Base-by-base conservation (phyloP, 2,113 vertebrate species). In the Plestiodon gilberti region DNA sequence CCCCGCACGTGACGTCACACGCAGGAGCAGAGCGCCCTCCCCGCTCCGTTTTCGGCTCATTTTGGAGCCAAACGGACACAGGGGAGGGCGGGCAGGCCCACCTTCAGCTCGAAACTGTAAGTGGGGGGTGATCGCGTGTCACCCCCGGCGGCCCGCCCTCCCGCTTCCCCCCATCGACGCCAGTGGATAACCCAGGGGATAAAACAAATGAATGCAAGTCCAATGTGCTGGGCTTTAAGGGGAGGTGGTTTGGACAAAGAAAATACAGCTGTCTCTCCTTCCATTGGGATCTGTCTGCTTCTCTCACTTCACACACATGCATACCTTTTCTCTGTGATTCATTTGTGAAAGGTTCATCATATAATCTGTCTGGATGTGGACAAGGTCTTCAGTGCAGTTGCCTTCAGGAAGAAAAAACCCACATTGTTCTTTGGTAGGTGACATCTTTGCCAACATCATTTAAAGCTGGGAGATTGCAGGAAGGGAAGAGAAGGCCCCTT, bases 361-460 rank as follows among this genome's bases (percentile, higher is more conserved):
- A 96, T 89, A 1, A 89, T 99, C 84, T 96, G 92, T 82, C 93
- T 98, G 95, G 96, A 98, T 90, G 89, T 99, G 91, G 96, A 96
- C 75, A 85, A 95, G 86, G 86, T 98, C 48, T 73, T 99, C 94
- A 97, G 96, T 83, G 90, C 90, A 78, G 93, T 99, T 38, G 95
- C 96, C 62, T 94, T 98, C 90, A 96, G 95, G 18, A 98, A 96
- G 87, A 97, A 96, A 93, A 96, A 96, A 86, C 93, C 96, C 61
- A 89, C 96, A 33, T 91, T 99, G 79, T 92, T 98, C 69, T 96
- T 98, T 93, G 98, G 99, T 99, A 96, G 94, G 88, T 86, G 86
- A 35, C n/a, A 22, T 62, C 35, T 75, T 13, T 74, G 18, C 69
- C 86, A 38, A 17, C 83, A 82, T n/a, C 3, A 38, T 55, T 48